These are phyloP conservation scores for Gymnopithys bicolor DNA, from an alignment of 2,797 vertebrate species.

Conservation along the genomic window DNA sequence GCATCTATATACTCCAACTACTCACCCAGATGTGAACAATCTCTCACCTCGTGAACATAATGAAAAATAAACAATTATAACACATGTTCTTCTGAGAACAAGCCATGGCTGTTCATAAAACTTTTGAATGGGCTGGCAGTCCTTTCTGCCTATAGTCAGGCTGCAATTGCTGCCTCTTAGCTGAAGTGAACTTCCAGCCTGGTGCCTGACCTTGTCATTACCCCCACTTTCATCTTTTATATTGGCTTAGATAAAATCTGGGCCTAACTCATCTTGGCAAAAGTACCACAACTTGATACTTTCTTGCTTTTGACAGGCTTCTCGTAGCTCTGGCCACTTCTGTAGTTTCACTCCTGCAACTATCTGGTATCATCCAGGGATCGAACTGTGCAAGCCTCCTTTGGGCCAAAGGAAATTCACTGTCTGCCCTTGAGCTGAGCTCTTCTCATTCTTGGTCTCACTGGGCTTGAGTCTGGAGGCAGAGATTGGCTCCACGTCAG, in stretches of 20 bases:
- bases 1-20: background rate
- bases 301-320: background rate
- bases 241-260: slow-evolving; percentile 3
- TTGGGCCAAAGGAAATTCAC: background rate
- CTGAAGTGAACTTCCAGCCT: background rate
- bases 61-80: background rate
- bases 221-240: background rate
- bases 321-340: background rate
- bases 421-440: background rate
- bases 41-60: background rate
- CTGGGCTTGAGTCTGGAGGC: background rate
- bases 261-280: background rate
- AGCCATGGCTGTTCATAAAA: background rate
- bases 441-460: background rate
- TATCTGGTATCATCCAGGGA: background rate
- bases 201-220: background rate
- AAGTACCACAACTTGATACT: background rate
- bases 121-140: background rate
- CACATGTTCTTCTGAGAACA: background rate
- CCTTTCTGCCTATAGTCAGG: background rate
- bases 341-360: background rate
- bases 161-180: slow-evolving; percentile 10
- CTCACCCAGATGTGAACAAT: background rate
- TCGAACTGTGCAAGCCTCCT: background rate
- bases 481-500: slow-evolving; percentile 4